Evolutionary conservation across 2,888 invertebrate genomes (phyloP).

Genomic region (Callyntrura guangdongensis): DNA sequence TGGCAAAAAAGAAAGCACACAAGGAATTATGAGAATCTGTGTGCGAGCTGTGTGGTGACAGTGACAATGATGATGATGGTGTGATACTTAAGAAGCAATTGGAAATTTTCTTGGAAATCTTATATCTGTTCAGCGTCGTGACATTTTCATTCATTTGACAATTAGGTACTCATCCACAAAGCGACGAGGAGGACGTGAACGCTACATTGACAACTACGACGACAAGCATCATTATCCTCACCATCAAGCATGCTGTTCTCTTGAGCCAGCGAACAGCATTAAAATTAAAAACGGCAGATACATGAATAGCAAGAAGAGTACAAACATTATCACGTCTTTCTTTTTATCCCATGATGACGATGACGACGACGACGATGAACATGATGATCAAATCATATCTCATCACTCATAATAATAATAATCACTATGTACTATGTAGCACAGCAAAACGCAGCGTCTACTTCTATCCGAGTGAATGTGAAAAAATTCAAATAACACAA

Average conservation of each 20-base stretch:
- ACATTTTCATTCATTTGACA: conserved; percentile 69
- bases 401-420: no score
- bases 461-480: no score
- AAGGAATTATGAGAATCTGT: not conserved
- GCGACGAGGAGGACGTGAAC: not conserved
- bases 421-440: not conserved
- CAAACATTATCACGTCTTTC: not conserved
- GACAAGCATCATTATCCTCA: not conserved
- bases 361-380: no score
- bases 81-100: conserved; percentile 36
- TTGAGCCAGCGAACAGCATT: not conserved
- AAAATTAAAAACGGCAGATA: not conserved
- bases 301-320: not conserved
- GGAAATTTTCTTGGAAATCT: conserved; percentile 65
- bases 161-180: conserved; percentile 62
- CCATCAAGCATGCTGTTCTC: not conserved
- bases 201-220: not conserved
- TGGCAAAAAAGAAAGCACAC: not conserved
- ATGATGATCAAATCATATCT: no score
- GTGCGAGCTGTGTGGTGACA: no score
- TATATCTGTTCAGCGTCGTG: conserved; percentile 65
- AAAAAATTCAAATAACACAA: no score
- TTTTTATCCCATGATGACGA: not conserved
- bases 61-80: not conserved
- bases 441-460: not conserved